Base-by-base conservation (phyloP, 2,113 vertebrate genomes). In the Chascanopsetta lugubris region DNA sequence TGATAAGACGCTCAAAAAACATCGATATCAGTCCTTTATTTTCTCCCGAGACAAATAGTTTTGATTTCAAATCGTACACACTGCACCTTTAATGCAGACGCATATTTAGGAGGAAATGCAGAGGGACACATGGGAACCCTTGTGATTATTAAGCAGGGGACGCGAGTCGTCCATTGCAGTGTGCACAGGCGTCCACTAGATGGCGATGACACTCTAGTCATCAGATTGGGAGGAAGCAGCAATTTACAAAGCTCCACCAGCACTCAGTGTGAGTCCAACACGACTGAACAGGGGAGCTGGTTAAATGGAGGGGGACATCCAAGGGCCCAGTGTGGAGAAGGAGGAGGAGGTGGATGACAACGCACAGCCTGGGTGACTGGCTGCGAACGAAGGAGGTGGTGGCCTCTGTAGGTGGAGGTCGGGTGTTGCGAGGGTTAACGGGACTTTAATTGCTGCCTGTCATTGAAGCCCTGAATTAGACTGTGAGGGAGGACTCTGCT, bases 341-440 rank as follows among this genome's bases (percentile, higher is more conserved):
- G 27, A 24, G 48, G 12, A 26, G 59, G 48, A 77, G 67, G 73
- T 79, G 75, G 72, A 71, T 69, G 51, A 34, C 71, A 66, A 40
- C 71, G 77, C 54, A 82, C 55, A 71, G 63, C 22, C 47, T 61
- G 82, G 77, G 85, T 85, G 75, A 85, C 50, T 50, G 61, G 65
- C 69, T 69, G 42, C 65, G 75, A 81, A 81, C 68, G 68, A 72
- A 60, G 66, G 60, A 46, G 38, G 77, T n/a, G n/a, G n/a, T n/a
- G n/a, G n/a, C n/a, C n/a, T n/a, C n/a, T n/a, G n/a, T n/a, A n/a
- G n/a, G n/a, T n/a, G n/a, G n/a, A n/a, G n/a, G n/a, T n/a, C n/a
- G n/a, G n/a, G n/a, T n/a, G n/a, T n/a, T n/a, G n/a, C n/a, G 69
- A 61, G 63, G 61, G 69, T 80, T 80, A 87, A 85, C 72, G 62